Conservation (phyloP, 2,797 vertebrate genomes). For the Enteromius radiatus region DNA sequence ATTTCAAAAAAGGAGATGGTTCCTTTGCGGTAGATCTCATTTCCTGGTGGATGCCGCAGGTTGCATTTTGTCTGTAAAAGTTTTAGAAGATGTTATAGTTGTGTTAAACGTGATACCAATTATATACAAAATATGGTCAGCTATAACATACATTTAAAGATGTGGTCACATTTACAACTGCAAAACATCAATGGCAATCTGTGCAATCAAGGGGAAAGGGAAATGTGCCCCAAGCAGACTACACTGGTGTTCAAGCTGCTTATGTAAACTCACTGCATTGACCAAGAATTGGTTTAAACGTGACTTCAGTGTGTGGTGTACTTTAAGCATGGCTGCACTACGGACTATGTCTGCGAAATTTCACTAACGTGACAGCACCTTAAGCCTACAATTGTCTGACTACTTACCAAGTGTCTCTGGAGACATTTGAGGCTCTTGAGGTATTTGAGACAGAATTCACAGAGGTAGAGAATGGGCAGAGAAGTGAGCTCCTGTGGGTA, state of each 20-base stretch:
- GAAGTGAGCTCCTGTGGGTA: conserved; percentile 95
- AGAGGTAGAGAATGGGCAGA: conserved; percentile 94
- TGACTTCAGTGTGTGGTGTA: background rate
- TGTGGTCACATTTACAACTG: background rate
- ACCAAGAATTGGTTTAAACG: background rate
- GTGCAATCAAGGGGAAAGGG: background rate
- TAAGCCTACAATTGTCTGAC: background rate
- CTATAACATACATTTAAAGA: background rate
- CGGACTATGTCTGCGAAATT: background rate
- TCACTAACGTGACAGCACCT: background rate
- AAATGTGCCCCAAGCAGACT: background rate
- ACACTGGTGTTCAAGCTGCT: background rate
- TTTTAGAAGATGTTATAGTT: background rate
- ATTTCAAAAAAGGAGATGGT: conserved; percentile 97
- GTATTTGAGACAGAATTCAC: conserved; percentile 98
- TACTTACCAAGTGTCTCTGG: conserved; percentile 90
- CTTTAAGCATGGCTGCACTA: background rate
- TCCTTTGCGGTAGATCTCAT: conserved; percentile 95
- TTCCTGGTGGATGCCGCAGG: conserved; percentile 91
- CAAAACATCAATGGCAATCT: background rate
- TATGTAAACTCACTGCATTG: background rate
- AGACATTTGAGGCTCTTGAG: conserved; percentile 97
- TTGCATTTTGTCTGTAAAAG: conserved; percentile 89
- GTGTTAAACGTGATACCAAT: background rate
- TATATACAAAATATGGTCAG: background rate